These are phyloP conservation scores for Eufriesea mexicana DNA, from an alignment of 1,140 invertebrate species.

Conservation along the genomic window DNA sequence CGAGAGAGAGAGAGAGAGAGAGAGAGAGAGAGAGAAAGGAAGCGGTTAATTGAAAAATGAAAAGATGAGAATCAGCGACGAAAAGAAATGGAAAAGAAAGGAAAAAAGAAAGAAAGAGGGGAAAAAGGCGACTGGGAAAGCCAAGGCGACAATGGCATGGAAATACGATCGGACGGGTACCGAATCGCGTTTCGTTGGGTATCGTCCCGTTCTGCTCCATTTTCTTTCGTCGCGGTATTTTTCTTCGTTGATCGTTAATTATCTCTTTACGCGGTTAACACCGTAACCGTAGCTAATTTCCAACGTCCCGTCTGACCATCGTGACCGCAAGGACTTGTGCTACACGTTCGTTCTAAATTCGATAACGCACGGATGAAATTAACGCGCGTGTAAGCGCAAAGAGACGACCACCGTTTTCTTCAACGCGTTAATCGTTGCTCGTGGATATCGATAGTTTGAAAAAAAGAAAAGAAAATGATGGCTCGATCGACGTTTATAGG, in stretches of 20 bases:
- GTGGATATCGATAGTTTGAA: no score
- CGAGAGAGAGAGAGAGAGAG: no score
- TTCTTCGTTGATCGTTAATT: neutral
- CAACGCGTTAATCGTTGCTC: neutral
- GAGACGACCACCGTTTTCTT: neutral
- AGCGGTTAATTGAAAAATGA: neutral
- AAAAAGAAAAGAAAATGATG: no score
- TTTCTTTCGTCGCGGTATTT: neutral
- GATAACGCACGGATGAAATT: neutral
- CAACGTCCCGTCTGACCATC: neutral
- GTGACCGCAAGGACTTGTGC: slow-evolving; percentile 23
- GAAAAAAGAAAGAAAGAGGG: no score
- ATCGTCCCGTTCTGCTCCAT: neutral
- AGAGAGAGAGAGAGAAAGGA: no score
- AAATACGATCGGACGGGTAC: no score
- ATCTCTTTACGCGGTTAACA: neutral
- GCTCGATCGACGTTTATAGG: neutral
- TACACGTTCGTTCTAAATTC: neutral
- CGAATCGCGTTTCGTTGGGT: neutral
- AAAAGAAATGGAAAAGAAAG: no score
- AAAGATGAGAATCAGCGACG: no score
- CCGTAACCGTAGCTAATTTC: neutral
- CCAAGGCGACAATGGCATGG: no score
- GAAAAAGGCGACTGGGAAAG: no score
- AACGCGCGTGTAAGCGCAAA: neutral